phyloP scores from a whole-genome alignment of 2,888 invertebrate species.

The Nomada fucata region DNA sequence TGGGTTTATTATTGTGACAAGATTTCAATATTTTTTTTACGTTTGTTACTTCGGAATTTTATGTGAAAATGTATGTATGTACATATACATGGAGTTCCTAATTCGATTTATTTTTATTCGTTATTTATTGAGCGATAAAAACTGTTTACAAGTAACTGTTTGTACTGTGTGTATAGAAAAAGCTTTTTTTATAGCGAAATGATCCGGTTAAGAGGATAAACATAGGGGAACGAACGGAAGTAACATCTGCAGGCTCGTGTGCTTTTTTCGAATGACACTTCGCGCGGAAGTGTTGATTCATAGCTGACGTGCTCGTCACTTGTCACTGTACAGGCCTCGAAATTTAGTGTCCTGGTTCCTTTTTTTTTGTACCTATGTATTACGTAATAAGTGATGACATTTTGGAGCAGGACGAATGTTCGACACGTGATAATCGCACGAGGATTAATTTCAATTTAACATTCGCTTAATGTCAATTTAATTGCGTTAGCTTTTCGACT shows the following conservation, averaged over 20 bases:
- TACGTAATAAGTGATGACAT: background rate
- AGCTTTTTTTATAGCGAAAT: too few relatives aligned
- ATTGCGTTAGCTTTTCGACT: too few relatives aligned
- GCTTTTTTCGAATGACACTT: slow-evolving; percentile 23
- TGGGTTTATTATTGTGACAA: too few relatives aligned
- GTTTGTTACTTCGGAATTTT: too few relatives aligned
- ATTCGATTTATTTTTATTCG: too few relatives aligned
- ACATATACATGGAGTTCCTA: too few relatives aligned
- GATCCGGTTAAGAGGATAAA: slow-evolving; percentile 22
- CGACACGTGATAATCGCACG: background rate
- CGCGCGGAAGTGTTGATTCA: slow-evolving; percentile 41
- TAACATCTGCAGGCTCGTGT: slow-evolving; percentile 31
- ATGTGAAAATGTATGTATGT: too few relatives aligned
- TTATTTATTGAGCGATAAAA: too few relatives aligned
- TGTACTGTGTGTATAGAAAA: too few relatives aligned
- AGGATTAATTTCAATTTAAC: background rate
- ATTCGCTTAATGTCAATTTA: too few relatives aligned
- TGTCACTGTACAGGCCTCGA: slow-evolving; percentile 11
- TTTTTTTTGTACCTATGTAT: background rate
- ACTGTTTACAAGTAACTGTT: too few relatives aligned
- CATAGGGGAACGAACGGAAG: slow-evolving; percentile 23
- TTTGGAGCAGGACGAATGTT: background rate
- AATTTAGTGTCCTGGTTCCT: background rate
- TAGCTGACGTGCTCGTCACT: slow-evolving; percentile 26
- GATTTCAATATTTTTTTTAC: too few relatives aligned